Evolutionary conservation across 1,140 invertebrate species (phyloP).

Genomic region (Paralvinella palmiformis): DNA sequence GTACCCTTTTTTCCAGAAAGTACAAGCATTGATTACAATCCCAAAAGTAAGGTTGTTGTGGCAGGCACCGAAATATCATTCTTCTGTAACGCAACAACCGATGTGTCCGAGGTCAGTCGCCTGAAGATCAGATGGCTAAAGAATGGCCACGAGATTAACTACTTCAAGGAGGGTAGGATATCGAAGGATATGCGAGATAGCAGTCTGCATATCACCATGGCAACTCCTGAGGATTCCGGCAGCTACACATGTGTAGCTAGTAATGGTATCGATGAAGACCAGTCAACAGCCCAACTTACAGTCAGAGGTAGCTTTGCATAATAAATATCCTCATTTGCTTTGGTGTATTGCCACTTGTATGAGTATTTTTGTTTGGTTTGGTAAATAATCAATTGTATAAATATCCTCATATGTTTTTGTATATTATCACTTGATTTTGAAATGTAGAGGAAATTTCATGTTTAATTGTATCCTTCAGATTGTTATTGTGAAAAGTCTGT

Average conservation of each 20-base stretch:
- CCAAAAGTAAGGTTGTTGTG: conserved; percentile 11
- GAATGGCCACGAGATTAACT: conserved; percentile 78
- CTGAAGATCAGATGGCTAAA: conserved; percentile 82
- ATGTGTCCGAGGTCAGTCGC: conserved; percentile 17
- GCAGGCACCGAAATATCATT: conserved; percentile 19
- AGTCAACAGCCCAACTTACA: conserved; percentile 76
- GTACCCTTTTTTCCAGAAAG: conserved; percentile 5
- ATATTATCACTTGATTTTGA: too few relatives aligned
- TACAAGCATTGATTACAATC: conserved; percentile 5
- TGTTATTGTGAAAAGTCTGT: too few relatives aligned
- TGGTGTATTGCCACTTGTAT: neutral
- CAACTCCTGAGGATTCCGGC: conserved; percentile 87
- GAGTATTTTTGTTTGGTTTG: neutral
- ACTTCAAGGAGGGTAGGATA: conserved; percentile 68
- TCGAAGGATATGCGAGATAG: conserved; percentile 62
- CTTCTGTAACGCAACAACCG: conserved; percentile 25
- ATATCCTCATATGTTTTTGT: too few relatives aligned
- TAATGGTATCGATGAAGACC: conserved; percentile 78
- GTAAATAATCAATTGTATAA: neutral
- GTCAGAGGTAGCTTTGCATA: conserved; percentile 69
- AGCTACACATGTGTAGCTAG: conserved; percentile 91
- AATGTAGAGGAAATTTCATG: too few relatives aligned
- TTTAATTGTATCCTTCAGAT: too few relatives aligned
- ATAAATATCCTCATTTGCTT: neutral
- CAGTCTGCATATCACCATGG: conserved; percentile 88